Evolutionary conservation across 1,140 invertebrate species (phyloP).

Genomic region (Drosophila teissieri): DNA sequence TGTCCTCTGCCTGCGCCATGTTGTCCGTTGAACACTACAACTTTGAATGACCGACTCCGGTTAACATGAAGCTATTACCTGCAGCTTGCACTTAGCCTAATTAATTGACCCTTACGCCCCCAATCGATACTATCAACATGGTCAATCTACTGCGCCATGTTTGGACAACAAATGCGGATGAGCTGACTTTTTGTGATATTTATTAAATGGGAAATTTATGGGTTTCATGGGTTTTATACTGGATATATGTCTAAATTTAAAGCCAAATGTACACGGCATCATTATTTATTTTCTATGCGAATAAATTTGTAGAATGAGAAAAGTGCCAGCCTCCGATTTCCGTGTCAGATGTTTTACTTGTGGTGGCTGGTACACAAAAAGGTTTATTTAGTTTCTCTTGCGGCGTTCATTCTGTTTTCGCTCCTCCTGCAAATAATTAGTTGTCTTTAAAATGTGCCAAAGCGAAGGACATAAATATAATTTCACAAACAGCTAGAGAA

Average conservation of each 20-base stretch:
- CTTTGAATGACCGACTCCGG: constrained; percentile 31
- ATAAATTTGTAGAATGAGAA: constrained; percentile 24
- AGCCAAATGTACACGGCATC: constrained; percentile 50
- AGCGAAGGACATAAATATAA: constrained; percentile 59
- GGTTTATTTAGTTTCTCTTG: constrained; percentile 59
- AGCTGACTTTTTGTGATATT: constrained; percentile 14
- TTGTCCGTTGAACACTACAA: constrained; percentile 23
- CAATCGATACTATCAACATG: constrained; percentile 67
- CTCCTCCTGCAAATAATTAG: constrained; percentile 74
- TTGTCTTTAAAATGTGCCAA: not conserved
- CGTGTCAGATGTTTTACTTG: not conserved
- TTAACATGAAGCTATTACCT: constrained; percentile 1
- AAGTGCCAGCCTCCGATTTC: constrained; percentile 7
- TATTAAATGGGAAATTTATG: constrained; percentile 46
- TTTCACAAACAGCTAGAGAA: constrained; percentile 63
- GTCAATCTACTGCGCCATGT: constrained; percentile 31
- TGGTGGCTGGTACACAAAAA: constrained; percentile 1
- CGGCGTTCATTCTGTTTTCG: constrained; percentile 76
- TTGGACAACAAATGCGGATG: constrained; percentile 14
- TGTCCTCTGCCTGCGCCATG: constrained; percentile 49
- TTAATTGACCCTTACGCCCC: constrained; percentile 47
- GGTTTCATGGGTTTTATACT: constrained; percentile 20
- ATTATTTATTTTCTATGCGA: constrained; percentile 3
- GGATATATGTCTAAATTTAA: constrained; percentile 37
- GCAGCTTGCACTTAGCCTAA: constrained; percentile 60